These are phyloP conservation scores for Anoplophora glabripennis DNA, from an alignment of 1,140 invertebrate genomes.

Conservation along the genomic window DNA sequence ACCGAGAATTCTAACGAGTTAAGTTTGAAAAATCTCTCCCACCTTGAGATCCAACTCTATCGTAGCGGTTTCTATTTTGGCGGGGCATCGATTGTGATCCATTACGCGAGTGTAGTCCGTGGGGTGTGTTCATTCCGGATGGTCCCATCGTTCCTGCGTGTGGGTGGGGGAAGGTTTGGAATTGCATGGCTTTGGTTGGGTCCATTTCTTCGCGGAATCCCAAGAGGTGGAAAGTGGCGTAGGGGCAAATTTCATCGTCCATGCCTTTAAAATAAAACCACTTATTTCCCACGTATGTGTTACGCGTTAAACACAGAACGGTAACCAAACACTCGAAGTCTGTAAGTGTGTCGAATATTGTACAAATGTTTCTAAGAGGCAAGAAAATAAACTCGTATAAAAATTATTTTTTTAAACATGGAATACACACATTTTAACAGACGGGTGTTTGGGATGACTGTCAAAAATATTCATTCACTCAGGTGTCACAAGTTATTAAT, in stretches of 20 bases:
- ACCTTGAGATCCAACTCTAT: slow-evolving; percentile 49
- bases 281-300: no score
- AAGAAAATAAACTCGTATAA: no score
- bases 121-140: slow-evolving; percentile 60
- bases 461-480: no score
- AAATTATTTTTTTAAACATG: no score
- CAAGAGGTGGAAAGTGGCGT: slow-evolving; percentile 89
- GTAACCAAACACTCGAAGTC: no score
- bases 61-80: slow-evolving; percentile 44
- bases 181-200: slow-evolving; percentile 80
- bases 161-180: slow-evolving; percentile 87
- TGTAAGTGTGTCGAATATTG: no score
- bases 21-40: background rate
- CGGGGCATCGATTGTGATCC: slow-evolving; percentile 82
- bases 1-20: background rate
- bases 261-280: slow-evolving; percentile 59
- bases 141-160: slow-evolving; percentile 78
- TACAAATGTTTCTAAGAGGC: no score
- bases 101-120: slow-evolving; percentile 72
- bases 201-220: slow-evolving; percentile 95
- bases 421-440: no score
- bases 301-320: no score
- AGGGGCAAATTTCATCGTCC: slow-evolving; percentile 92
- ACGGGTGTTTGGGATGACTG: no score
- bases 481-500: no score